These are phyloP conservation scores for Rhynchophorus ferrugineus DNA, from an alignment of 1,140 invertebrate genomes.

Conservation along the genomic window DNA sequence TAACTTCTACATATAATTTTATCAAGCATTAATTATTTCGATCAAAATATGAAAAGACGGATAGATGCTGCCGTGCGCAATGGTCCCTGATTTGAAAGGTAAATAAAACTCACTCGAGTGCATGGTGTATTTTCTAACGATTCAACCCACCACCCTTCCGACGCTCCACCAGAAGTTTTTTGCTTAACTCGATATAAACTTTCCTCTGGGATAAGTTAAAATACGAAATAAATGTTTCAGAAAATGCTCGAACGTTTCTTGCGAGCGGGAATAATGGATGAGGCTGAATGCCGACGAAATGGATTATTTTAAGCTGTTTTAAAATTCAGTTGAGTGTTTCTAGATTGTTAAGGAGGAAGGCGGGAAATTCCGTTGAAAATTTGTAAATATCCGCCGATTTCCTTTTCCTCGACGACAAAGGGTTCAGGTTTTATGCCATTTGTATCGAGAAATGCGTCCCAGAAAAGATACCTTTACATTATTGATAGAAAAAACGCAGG, in stretches of 20 bases:
- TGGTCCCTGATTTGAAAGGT: no score
- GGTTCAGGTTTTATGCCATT: no score
- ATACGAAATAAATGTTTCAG: conserved; percentile 22
- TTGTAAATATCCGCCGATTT: not conserved
- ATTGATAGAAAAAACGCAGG: no score
- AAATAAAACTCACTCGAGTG: no score
- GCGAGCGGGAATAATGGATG: not conserved
- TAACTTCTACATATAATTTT: no score
- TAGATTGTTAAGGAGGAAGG: not conserved
- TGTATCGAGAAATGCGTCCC: no score
- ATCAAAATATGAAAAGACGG: no score
- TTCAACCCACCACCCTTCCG: not conserved
- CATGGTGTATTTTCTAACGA: not conserved
- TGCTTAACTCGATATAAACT: conserved; percentile 15
- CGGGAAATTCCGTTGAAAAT: not conserved
- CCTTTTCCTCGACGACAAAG: not conserved
- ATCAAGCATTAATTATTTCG: no score
- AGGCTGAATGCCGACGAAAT: not conserved
- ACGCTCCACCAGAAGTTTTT: conserved; percentile 1
- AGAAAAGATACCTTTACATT: no score
- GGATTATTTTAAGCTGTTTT: not conserved
- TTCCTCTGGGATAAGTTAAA: conserved; percentile 23
- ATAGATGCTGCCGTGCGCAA: no score
- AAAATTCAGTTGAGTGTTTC: not conserved
- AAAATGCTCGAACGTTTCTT: conserved; percentile 14